Conservation (phyloP, 2,797 vertebrate species). For the Poeciliopsis paucimaculata region DNA sequence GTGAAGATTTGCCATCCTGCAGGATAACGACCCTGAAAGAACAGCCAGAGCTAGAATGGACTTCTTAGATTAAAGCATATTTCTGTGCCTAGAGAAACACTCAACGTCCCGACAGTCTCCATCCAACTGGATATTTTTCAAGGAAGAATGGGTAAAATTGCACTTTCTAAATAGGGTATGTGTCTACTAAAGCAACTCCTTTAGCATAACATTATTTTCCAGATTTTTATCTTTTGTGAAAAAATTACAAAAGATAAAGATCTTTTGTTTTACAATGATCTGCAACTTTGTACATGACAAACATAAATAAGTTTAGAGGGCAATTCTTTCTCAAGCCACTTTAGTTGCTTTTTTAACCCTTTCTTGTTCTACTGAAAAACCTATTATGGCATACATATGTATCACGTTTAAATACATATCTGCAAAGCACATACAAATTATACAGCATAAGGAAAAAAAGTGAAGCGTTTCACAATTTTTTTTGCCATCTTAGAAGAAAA, state of each 20-base stretch:
- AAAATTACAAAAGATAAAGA: background rate
- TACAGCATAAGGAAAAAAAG: slow-evolving; percentile 3
- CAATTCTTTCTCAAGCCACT: background rate
- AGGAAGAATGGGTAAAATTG: too few relatives aligned
- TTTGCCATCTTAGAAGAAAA: slow-evolving; percentile 60
- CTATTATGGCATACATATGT: slow-evolving; percentile 1
- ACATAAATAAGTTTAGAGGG: background rate
- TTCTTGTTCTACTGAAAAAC: background rate
- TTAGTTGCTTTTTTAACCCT: background rate
- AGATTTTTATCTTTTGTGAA: background rate
- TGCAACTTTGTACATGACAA: background rate
- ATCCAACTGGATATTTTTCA: background rate
- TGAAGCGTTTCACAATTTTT: slow-evolving; percentile 61
- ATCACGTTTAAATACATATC: slow-evolving; percentile 5
- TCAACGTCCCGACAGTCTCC: background rate
- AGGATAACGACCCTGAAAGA: too few relatives aligned
- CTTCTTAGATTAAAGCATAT: background rate
- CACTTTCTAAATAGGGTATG: background rate
- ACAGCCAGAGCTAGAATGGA: background rate
- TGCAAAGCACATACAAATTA: slow-evolving; percentile 8
- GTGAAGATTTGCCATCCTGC: too few relatives aligned
- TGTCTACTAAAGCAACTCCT: background rate
- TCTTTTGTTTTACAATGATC: background rate
- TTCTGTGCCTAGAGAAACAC: background rate
- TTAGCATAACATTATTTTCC: background rate